Conservation (phyloP, 2,888 invertebrate genomes). For the Listrodromus nycthemerus region DNA sequence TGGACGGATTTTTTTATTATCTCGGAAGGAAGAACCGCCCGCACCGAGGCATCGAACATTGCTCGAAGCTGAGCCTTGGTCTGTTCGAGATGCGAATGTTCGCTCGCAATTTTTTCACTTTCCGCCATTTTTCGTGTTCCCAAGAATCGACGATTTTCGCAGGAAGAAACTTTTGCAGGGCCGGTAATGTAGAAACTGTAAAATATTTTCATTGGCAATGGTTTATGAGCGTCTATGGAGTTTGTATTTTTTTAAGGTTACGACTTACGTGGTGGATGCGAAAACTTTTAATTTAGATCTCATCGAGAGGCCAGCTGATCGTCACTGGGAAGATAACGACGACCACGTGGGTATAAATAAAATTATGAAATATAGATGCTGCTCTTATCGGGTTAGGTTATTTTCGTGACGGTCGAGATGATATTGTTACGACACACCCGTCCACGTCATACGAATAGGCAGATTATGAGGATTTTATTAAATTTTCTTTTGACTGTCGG, state of each 20-base stretch:
- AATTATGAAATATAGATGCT: neutral
- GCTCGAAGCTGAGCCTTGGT: conserved; percentile 63
- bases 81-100: conserved; percentile 31
- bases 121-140: neutral
- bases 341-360: neutral
- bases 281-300: conserved; percentile 18
- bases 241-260: neutral
- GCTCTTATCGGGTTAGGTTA: neutral
- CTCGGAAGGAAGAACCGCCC: conserved; percentile 76
- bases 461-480: neutral
- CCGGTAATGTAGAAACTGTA: conserved; percentile 26
- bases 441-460: neutral
- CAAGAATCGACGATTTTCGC: neutral
- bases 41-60: conserved; percentile 75
- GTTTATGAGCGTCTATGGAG: neutral
- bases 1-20: conserved; percentile 75
- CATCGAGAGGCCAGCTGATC: conserved; percentile 23
- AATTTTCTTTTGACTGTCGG: too few relatives aligned
- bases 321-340: neutral
- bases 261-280: conserved; percentile 44
- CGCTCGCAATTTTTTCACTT: neutral
- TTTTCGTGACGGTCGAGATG: neutral
- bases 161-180: neutral
- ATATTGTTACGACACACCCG: neutral
- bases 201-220: neutral